Evolutionary conservation across 2,888 invertebrate species (phyloP).

Genomic region (Cerastis rubricosa): DNA sequence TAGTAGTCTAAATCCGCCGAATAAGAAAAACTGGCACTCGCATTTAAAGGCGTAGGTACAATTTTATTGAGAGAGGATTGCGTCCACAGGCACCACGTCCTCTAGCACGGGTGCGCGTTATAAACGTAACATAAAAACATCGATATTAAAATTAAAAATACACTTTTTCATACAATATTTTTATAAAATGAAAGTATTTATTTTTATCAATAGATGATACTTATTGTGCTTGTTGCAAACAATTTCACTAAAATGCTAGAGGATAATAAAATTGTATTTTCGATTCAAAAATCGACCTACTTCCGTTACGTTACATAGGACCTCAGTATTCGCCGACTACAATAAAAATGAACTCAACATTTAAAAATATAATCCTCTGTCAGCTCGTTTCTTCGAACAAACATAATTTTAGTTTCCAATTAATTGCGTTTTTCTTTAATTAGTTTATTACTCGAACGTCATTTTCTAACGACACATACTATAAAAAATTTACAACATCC

Average conservation of each 20-base stretch:
- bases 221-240: too few relatives aligned
- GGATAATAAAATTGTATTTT: too few relatives aligned
- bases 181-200: too few relatives aligned
- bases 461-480: not conserved
- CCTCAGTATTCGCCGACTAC: too few relatives aligned
- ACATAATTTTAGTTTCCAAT: not conserved
- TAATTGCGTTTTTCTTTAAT: conserved; percentile 11
- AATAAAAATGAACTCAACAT: not conserved
- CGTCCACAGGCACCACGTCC: not conserved
- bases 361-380: not conserved
- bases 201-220: too few relatives aligned
- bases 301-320: too few relatives aligned
- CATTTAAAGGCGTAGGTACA: not conserved
- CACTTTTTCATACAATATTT: too few relatives aligned
- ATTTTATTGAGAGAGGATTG: not conserved
- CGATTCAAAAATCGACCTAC: too few relatives aligned
- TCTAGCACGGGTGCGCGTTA: too few relatives aligned
- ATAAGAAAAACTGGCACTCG: not conserved
- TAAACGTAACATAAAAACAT: too few relatives aligned
- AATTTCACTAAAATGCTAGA: too few relatives aligned
- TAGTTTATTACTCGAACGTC: not conserved
- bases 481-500: conserved; percentile 15
- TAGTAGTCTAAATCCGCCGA: not conserved
- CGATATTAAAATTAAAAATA: too few relatives aligned
- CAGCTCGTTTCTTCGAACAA: not conserved